Evolutionary conservation across 1,140 invertebrate species (phyloP).

Genomic region (Zeugodacus cucurbitae): DNA sequence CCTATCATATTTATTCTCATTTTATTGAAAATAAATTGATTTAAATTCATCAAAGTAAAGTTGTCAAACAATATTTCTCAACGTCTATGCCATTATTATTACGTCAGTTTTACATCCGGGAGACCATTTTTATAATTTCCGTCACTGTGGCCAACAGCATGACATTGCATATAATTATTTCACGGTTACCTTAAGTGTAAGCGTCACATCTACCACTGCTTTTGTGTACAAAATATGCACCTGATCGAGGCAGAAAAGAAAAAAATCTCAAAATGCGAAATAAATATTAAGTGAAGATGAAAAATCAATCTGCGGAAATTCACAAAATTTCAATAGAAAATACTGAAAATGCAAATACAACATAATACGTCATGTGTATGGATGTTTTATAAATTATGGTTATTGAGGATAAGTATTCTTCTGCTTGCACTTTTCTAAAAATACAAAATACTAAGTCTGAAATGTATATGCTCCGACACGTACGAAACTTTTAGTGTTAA

Average conservation of each 20-base stretch:
- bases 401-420: no score
- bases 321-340: not conserved
- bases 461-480: not conserved
- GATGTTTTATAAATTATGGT: not conserved
- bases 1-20: no score
- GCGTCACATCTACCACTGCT: no score
- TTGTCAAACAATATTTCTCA: not conserved
- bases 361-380: not conserved
- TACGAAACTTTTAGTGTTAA: not conserved
- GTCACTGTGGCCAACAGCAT: not conserved
- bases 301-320: not conserved
- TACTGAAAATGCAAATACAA: not conserved
- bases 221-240: not conserved
- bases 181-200: not conserved
- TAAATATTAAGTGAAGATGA: not conserved
- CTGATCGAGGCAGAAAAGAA: fast-evolving
- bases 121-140: not conserved
- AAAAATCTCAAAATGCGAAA: not conserved
- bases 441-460: not conserved
- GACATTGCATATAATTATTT: not conserved
- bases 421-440: no score
- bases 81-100: not conserved
- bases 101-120: not conserved
- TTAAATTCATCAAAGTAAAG: not conserved
- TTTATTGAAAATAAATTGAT: no score